Evolutionary conservation across 1,140 invertebrate genomes (phyloP).

Genomic region (fruit fly (Drosophila melanogaster)): DNA sequence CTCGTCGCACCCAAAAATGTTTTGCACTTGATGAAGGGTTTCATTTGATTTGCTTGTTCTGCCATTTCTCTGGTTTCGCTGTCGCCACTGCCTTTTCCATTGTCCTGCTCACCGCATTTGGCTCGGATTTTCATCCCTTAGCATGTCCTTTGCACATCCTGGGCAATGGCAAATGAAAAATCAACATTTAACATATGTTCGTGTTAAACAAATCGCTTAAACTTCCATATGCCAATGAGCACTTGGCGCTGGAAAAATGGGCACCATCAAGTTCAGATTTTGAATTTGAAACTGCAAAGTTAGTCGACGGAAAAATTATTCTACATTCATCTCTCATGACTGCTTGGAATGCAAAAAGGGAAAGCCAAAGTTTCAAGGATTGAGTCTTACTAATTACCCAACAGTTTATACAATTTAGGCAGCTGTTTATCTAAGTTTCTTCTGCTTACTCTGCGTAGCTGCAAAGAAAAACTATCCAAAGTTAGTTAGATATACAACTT

Average conservation of each 20-base stretch:
- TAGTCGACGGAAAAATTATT: neutral
- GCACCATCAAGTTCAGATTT: neutral
- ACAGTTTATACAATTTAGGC: slow-evolving; percentile 32
- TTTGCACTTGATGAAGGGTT: slow-evolving; percentile 76
- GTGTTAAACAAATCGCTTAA: slow-evolving; percentile 67
- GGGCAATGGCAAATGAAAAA: slow-evolving; percentile 64
- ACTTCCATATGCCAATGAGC: slow-evolving; percentile 65
- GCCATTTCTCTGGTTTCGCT: slow-evolving; percentile 77
- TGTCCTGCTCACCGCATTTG: slow-evolving; percentile 13
- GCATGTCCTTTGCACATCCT: slow-evolving; percentile 6
- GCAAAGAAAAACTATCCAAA: slow-evolving; percentile 10
- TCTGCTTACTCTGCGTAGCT: slow-evolving; percentile 6
- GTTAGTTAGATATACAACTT: neutral
- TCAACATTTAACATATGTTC: slow-evolving; percentile 76
- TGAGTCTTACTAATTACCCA: slow-evolving; percentile 36
- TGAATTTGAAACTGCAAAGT: neutral
- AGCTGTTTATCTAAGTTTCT: slow-evolving; percentile 23
- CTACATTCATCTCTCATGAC: neutral
- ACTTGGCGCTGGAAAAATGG: slow-evolving; percentile 3
- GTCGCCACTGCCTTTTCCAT: slow-evolving; percentile 40
- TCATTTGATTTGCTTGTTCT: slow-evolving; percentile 77
- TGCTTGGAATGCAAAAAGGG: slow-evolving; percentile 12
- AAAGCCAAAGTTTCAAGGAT: slow-evolving; percentile 25
- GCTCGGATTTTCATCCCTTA: slow-evolving; percentile 1
- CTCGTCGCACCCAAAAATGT: slow-evolving; percentile 65